Evolutionary conservation across 2,113 vertebrate genomes (phyloP), one percentile per base, ranked within the genome.

Genomic region (Pteropus alecto): DNA sequence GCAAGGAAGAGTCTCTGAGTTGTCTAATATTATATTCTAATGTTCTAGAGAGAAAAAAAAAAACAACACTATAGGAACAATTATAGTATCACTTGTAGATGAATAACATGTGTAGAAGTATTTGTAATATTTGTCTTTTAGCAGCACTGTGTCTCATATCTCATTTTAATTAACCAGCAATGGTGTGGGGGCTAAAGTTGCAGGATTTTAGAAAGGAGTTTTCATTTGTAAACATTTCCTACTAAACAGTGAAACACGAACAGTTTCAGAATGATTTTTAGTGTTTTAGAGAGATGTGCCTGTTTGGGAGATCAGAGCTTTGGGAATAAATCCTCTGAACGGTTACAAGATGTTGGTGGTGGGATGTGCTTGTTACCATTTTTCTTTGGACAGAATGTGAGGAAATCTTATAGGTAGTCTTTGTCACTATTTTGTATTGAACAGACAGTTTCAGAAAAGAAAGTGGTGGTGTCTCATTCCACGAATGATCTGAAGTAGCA

Each of bases 401-500:
- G 89, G 97, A 90, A 18, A 97, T 33, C 54, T 46, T 96, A 67
- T 7, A 97, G 96, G 93, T 90, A 13, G 78, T 82, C 94, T 95
- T 97, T 90, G 88, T 93, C 82, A 90, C 84, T 77, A 0, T 3
- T 96, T 82, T 0, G 0, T 65, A 94, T 90, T 79, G 95, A 91
- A 43, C 78, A 96, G 97, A 90, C 61, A 97, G 54, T 97, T 92
- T 97, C 82, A 88, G 95, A 89, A 94, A 97, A 95, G 96, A 92
- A 92, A 38, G 54, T 96, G 21, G 76, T 95, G 86, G 94, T 95
- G 33, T 98, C 98, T 98, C 95, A 82, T 95, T 98, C 93, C 94
- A 48, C 95, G 91, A 30, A 33, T 96, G 74, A 88, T 81, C 95
- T 92, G 96, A 78, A 97, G 93, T 79, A 93, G 97, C 97, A 98